Base-by-base conservation (phyloP, 2,888 invertebrate genomes). In the Exephanes ischioxanthus region DNA sequence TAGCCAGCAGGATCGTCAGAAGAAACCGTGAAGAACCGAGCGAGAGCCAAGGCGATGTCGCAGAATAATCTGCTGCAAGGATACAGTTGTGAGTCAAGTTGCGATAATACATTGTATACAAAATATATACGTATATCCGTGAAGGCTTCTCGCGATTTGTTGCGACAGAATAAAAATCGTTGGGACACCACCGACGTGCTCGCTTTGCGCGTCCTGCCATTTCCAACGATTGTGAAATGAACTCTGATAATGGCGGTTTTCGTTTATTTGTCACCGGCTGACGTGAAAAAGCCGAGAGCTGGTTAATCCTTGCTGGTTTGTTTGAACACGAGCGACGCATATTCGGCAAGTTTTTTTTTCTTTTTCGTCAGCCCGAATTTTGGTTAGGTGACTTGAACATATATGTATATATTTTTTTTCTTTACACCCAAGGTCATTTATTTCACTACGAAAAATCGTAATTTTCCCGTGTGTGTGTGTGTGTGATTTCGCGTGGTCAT, bases 201-300 rank as follows among this genome's bases (percentile, higher is more conserved):
- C 51, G 16, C 70, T 51, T 33, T 33, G 53, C 16, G 37, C 67
- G 63, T 37, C 37, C 73, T 72, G 73, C 75, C 76, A 80, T 80
- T 80, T 72, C 30, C 33, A 77, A 53, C 70, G 72, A 68, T 85
- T 70, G 76, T 87, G 87, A 91, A 92, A 87, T 93, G 91, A 93
- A 91, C 90, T 89, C 86, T 91, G 90, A 91, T 91, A 91, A 93
- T 93, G 92, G 93, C 93, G 92, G 91, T 90, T 93, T 92, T 93
- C 92, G 90, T 93, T 93, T 93, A 93, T 93, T 93, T 93, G 88
- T 88, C 82, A 84, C 81, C 63, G 86, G 73, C 87, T 80, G 87
- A 83, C 80, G 82, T 80, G 76, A 88, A 87, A 89, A 91, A 91
- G 84, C 89, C 88, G 91, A 90, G 88, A 84, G 76, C 88, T 88